Evolutionary conservation across 2,888 invertebrate genomes (phyloP).

Genomic region (Oligia fasciuncula): DNA sequence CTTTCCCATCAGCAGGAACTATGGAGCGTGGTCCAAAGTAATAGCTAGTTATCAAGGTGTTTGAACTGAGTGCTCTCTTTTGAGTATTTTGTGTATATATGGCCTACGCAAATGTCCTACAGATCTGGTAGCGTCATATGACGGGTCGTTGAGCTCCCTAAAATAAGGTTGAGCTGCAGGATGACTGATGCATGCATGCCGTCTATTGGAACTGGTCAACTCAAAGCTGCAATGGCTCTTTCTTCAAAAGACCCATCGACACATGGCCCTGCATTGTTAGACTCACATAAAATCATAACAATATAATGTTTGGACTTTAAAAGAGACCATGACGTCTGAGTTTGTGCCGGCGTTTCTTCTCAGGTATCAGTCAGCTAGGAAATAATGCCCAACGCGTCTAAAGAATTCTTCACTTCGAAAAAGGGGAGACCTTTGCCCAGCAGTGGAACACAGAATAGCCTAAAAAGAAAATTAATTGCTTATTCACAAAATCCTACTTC

Average conservation of each 20-base stretch:
- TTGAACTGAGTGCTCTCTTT: background rate
- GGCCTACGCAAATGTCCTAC: background rate
- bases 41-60: background rate
- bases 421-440: too few relatives aligned
- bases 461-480: background rate
- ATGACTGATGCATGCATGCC: background rate
- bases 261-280: background rate
- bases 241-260: background rate
- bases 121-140: background rate
- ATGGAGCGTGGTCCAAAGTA: background rate
- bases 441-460: too few relatives aligned
- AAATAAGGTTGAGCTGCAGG: background rate
- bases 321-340: too few relatives aligned
- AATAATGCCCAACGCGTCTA: too few relatives aligned
- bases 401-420: too few relatives aligned
- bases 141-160: background rate
- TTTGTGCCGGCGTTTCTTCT: too few relatives aligned
- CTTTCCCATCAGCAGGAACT: background rate
- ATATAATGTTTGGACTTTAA: too few relatives aligned
- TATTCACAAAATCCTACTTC: background rate
- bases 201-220: background rate
- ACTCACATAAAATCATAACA: too few relatives aligned
- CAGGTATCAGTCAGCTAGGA: too few relatives aligned
- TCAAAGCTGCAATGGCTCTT: background rate
- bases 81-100: background rate